Base-by-base conservation (phyloP, 2,888 invertebrate species). In the Tipula unca region DNA sequence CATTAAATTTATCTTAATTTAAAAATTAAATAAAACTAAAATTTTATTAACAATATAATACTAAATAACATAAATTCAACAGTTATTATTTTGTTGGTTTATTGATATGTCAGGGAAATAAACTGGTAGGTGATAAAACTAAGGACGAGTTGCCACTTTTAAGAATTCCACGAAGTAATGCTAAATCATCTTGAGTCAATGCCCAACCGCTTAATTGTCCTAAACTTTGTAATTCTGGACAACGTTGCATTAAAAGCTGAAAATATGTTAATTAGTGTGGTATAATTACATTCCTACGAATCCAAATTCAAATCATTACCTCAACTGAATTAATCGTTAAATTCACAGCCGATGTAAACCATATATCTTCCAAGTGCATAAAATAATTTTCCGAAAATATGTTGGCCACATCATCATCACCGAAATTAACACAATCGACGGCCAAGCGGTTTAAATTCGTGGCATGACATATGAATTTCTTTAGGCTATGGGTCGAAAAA, bases 141-240 rank as follows among this genome's bases (percentile, higher is more conserved):
- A 95, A 90, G 89, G 94, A 93, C 0, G 93, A 93, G 88, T 95
- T 95, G 82, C 94, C 93, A 88, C 94, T 93, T 29, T 93, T 92
- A 36, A 94, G 92, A 87, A 94, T 92, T 14, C 93, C 93, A 87
- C 94, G 92, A 89, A 95, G 92, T 54, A 94, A 90, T 89, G 94
- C 93, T 90, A 95, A 92, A 87, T 95, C 95, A 88, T 94, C 94
- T 0, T 93, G 93, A 0, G 93, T 93, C 87, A 94, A 91, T 86
- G 93, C 92, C 95, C 95, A 95, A 0, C 94, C 94, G 84, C 93
- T 94, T 20, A 95, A 89, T 89, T 94, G 93, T 0, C 95, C 95
- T 13, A 95, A 90, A 87, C 93, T 93, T 87, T 91, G 93, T 82
- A 95, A 90, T 87, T 93, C 94, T 0, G 94, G 94, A 88, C 94